Conservation (phyloP, 2,888 invertebrate genomes). For the Sericinus montela region DNA sequence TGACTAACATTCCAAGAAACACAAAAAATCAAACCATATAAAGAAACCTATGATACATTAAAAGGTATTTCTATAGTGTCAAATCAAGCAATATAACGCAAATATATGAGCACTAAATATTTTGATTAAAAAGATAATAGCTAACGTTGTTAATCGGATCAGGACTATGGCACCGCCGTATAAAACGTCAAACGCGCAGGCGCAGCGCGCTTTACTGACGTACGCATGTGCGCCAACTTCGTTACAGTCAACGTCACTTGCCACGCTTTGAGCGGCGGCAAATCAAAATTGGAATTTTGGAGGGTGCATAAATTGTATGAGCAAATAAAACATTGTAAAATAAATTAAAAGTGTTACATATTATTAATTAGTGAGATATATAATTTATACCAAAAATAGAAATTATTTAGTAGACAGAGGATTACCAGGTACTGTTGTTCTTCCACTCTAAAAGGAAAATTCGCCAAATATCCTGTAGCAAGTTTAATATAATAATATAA, state of each 20-base stretch:
- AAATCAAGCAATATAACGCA: constrained; percentile 52
- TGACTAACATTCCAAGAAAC: constrained; percentile 34
- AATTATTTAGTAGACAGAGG: no score
- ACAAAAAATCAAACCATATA: constrained; percentile 13
- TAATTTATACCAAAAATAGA: no score
- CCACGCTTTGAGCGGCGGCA: constrained; percentile 24
- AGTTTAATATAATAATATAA: no score
- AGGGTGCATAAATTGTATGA: constrained; percentile 2
- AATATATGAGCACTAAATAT: constrained; percentile 22
- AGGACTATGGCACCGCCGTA: constrained; percentile 76
- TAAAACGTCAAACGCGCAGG: constrained; percentile 77
- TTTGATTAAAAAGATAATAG: constrained; percentile 45
- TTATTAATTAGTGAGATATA: no score
- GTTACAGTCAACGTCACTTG: constrained; percentile 47
- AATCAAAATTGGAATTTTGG: constrained; percentile 14
- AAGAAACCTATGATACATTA: background rate
- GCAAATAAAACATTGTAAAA: no score
- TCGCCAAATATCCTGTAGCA: no score
- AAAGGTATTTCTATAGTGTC: constrained; percentile 23
- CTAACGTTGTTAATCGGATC: constrained; percentile 79
- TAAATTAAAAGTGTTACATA: no score
- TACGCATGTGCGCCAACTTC: constrained; percentile 70
- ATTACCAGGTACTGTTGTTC: no score
- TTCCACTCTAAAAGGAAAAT: no score
- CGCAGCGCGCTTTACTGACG: constrained; percentile 76